These are phyloP conservation scores for Drosophila birchii DNA, from an alignment of 2,888 invertebrate species.

Conservation along the genomic window DNA sequence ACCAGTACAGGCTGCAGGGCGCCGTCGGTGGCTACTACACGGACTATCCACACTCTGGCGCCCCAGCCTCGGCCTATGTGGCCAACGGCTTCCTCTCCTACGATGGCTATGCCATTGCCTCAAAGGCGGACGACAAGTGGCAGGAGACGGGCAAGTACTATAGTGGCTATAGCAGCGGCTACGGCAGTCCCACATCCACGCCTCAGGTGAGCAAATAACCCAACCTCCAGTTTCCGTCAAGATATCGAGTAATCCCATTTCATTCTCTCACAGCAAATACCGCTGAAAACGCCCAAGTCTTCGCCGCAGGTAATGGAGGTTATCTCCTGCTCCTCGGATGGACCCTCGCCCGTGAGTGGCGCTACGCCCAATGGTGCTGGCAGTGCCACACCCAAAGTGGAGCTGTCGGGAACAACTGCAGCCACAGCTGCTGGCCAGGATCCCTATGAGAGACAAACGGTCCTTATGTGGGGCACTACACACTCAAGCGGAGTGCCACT, in stretches of 20 bases:
- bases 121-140: constrained; percentile 85
- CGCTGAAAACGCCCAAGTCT: constrained; percentile 85
- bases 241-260: background rate
- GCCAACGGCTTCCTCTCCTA: constrained; percentile 92
- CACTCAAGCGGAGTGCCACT: constrained; percentile 84
- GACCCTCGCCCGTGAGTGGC: constrained; percentile 82
- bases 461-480: constrained; percentile 95
- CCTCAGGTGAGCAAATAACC: constrained; percentile 78
- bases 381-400: constrained; percentile 83
- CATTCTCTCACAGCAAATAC: constrained; percentile 71
- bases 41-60: constrained; percentile 89
- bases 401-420: constrained; percentile 68
- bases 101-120: constrained; percentile 86
- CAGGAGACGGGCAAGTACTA: constrained; percentile 86
- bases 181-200: constrained; percentile 84
- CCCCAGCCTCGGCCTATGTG: constrained; percentile 87
- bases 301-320: constrained; percentile 85
- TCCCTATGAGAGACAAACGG: constrained; percentile 90
- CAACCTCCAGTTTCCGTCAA: too few species aligned
- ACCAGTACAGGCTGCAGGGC: constrained; percentile 94
- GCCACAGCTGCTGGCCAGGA: constrained; percentile 65
- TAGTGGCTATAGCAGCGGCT: constrained; percentile 85
- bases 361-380: constrained; percentile 66
- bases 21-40: constrained; percentile 90
- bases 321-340: constrained; percentile 84